Evolutionary conservation across 2,113 vertebrate species (phyloP), one percentile per base, ranked within the genome.

Genomic region (Montifringilla adamsi): DNA sequence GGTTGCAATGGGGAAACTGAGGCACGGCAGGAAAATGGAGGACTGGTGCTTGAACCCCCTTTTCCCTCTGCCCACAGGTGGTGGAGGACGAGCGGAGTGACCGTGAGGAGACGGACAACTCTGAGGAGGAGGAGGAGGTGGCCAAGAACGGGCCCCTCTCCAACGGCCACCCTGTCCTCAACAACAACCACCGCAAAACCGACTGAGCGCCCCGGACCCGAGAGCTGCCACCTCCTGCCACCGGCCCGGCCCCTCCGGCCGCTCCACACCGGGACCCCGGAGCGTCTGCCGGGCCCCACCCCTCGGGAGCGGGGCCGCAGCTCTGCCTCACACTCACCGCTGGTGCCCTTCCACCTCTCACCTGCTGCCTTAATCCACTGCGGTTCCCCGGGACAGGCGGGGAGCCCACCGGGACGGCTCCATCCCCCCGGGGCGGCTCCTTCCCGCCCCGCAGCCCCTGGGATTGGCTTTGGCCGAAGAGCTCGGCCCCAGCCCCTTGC

Each of bases 1-100:
- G 70, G 64, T 9, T 19, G 47, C 1, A 0, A 0, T 1, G 50
- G 52, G 64, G 75, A 73, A 82, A 31, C 81, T 2, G 76, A 67
- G 73, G 81, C 62, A 30, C 1, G 0, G 63, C n/a, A n/a, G 81
- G 53, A 30, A 4, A 6, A 5, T 0, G 4, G 15, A 20, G 16
- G 1, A 28, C n/a, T 26, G 16, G 23, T 46, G 53, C 8, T 15
- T 4, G 23, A 44, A 6, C 24, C 30, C 43, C 46, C 2, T 10
- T 2, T 9, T 6, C 9, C 33, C 3, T 3, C 15, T 64, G 43
- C 35, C 19, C 12, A 1, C 92, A 98, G 98, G 70, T 96, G 78
- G 95, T 99, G 67, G 98, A 99, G 67, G 99, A 99, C 3, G 99
- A 99, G 77, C 97, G 99, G 69, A 99, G 99, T 0, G 99, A 99